These are phyloP conservation scores for Eledona agricola DNA, from an alignment of 2,888 invertebrate species.

Conservation along the genomic window DNA sequence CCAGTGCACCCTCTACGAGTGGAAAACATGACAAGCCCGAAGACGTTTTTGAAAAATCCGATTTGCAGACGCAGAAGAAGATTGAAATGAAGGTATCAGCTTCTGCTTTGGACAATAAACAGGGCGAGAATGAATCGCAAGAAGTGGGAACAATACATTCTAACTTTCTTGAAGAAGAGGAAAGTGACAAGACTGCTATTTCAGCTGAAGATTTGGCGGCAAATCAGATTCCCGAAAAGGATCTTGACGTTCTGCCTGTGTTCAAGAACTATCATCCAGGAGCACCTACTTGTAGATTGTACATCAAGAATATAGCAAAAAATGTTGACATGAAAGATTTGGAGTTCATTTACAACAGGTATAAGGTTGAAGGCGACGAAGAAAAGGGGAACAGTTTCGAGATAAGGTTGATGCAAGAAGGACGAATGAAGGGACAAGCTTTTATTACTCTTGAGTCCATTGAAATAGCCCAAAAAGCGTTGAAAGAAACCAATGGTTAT, in stretches of 20 bases:
- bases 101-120: conserved; percentile 50
- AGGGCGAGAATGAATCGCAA: conserved; percentile 46
- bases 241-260: conserved; percentile 77
- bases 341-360: conserved; percentile 78
- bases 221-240: conserved; percentile 75
- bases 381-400: conserved; percentile 62
- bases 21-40: conserved; percentile 58
- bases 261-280: conserved; percentile 89
- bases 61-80: conserved; percentile 60
- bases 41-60: conserved; percentile 67
- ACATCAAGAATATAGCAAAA: conserved; percentile 91
- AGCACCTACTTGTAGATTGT: conserved; percentile 82
- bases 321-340: conserved; percentile 79
- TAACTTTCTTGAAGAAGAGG: conserved; percentile 20
- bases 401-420: conserved; percentile 90
- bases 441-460: conserved; percentile 85
- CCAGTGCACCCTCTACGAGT: conserved; percentile 38
- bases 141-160: conserved; percentile 27
- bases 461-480: conserved; percentile 75
- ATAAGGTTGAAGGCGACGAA: conserved; percentile 60
- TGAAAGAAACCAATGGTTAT: conserved; percentile 87
- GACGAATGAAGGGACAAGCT: conserved; percentile 96
- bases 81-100: conserved; percentile 66
- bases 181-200: conserved; percentile 62
- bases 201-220: conserved; percentile 71